Evolutionary conservation across 2,797 vertebrate genomes (phyloP), one percentile per base, ranked within the genome.

Genomic region (Thamnophis elegans): DNA sequence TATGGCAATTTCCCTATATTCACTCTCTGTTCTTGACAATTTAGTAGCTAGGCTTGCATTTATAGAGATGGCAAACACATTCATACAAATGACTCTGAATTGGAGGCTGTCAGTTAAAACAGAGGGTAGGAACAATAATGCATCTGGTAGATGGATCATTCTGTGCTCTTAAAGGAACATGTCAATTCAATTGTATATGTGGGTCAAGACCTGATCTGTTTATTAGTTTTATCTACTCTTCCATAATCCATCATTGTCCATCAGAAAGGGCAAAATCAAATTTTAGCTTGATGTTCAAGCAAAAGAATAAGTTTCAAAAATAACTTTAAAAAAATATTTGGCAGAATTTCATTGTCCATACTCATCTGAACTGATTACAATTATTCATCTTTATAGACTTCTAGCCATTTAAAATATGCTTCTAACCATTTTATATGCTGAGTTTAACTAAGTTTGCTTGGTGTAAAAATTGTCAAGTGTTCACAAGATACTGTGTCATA

Each of bases 41-140:
- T 85, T 89, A 89, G 58, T 78, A 93, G 56, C 55, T 89, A 73
- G 87, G 58, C 92, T 93, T 82, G 56, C 51, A 85, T 89, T 91
- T 91, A 88, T 56, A 89, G 68, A 93, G 87, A 85, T 85, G 90
- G 90, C 86, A 89, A 91, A 91, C 85, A 88, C 87, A 85, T 89
- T 62, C 36, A 87, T 65, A 73, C 11, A 55, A 89, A 53, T 88
- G 51, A 58, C 18, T n/a, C 82, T 88, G 60, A 91, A 73, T 62
- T 82, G 56, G 65, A 88, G n/a, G 47, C 86, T 54, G 62, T 55
- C 54, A 90, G 18, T 25, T 90, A 87, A 90, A 58, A 60, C 82
- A 73, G 60, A 20, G 18, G 28, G 51, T 51, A 55, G 62, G 55
- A 90, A 42, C 36, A 92, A 85, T 89, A 62, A 60, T n/a, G 51